A percentile compares a stretch with the other conserved stretches of the same genome.
Conservation (phyloP, 2,888 invertebrate species). For the Cremastinae sp. region DNA sequence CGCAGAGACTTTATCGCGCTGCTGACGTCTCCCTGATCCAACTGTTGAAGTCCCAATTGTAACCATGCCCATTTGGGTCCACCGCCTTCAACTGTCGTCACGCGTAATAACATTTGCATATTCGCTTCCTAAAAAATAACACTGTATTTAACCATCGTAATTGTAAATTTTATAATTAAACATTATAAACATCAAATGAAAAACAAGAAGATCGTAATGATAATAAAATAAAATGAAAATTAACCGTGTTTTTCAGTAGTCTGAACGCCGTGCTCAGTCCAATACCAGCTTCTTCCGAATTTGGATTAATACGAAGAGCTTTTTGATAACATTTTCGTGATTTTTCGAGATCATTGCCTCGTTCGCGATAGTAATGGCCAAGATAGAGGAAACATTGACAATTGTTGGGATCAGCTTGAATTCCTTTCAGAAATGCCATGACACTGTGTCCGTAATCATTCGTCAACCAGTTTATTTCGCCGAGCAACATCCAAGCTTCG, state of each 20-base stretch:
- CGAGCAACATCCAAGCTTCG: slow-evolving; percentile 83
- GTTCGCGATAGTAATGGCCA: slow-evolving; percentile 87
- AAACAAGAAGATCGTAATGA: not conserved
- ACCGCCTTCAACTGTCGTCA: slow-evolving; percentile 79
- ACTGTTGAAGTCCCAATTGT: slow-evolving; percentile 90
- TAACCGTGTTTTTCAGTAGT: slow-evolving; percentile 84
- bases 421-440: slow-evolving; percentile 84
- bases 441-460: slow-evolving; percentile 84
- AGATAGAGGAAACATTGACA: slow-evolving; percentile 88
- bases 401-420: slow-evolving; percentile 86
- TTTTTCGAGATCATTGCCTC: slow-evolving; percentile 85
- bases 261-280: slow-evolving; percentile 89
- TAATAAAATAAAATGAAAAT: slow-evolving; percentile 45
- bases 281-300: slow-evolving; percentile 85
- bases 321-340: slow-evolving; percentile 93
- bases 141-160: not conserved
- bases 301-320: slow-evolving; percentile 87
- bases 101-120: slow-evolving; percentile 83
- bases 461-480: slow-evolving; percentile 83
- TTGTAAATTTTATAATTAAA: not conserved
- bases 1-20: slow-evolving; percentile 90
- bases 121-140: slow-evolving; percentile 82
- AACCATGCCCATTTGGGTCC: slow-evolving; percentile 90
- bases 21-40: slow-evolving; percentile 87
- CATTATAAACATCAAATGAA: no score